Percentiles rank a stretch among this genome's conserved stretches.
Conservation (phyloP, 2,797 vertebrate genomes). For the Clarias platycephalus region DNA sequence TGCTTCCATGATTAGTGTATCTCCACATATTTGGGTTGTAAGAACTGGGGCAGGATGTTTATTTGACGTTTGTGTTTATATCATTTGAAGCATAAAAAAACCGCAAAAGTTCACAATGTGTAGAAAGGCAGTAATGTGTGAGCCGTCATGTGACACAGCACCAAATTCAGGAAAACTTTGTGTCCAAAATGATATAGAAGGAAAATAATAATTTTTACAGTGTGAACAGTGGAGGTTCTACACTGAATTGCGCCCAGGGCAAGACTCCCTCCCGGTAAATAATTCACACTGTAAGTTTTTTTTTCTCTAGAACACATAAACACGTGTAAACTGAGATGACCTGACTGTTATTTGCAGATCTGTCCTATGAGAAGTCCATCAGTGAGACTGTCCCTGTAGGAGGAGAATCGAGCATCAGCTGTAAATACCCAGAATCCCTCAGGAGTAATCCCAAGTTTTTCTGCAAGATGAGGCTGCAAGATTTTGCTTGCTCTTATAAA, state of each 20-base stretch:
- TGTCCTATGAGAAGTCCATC: not conserved
- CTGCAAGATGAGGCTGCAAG: not conserved
- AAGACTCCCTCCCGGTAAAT: no score
- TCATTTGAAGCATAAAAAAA: slow-evolving; percentile 83
- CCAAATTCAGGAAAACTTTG: not conserved
- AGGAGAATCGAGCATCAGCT: not conserved
- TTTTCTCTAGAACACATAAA: not conserved
- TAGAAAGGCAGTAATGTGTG: slow-evolving; percentile 78
- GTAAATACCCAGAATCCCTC: not conserved
- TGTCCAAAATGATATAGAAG: no score
- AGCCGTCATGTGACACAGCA: not conserved
- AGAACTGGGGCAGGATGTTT: not conserved
- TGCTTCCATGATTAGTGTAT: not conserved
- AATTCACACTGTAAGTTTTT: not conserved
- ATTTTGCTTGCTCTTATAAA: not conserved
- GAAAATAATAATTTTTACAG: no score
- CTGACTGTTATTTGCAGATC: not conserved
- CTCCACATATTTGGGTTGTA: no score
- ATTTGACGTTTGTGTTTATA: slow-evolving; percentile 62
- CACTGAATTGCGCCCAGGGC: no score
- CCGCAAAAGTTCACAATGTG: slow-evolving; percentile 82
- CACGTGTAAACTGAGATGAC: not conserved
- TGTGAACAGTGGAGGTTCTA: no score
- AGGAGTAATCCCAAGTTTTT: not conserved
- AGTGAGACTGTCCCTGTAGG: not conserved